Conservation (phyloP, 2,888 invertebrate genomes). For the Micoletzkya japonica region DNA sequence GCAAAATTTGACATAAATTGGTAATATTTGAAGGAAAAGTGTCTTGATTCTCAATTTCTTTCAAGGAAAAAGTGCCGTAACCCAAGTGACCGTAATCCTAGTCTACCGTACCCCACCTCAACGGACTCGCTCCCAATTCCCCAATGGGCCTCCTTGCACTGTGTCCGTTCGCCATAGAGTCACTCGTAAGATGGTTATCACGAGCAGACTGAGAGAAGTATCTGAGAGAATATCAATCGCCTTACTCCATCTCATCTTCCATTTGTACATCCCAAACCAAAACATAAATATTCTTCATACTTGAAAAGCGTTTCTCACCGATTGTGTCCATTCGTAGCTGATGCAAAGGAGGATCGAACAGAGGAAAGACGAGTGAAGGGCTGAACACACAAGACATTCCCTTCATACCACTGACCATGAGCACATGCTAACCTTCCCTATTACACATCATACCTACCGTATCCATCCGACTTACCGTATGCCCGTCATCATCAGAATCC, state of each 20-base stretch:
- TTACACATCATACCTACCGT: constrained; percentile 25
- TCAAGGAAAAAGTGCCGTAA: too few species aligned
- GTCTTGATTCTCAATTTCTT: too few species aligned
- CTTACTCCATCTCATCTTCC: too few species aligned
- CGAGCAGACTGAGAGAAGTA: constrained; percentile 22
- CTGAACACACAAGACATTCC: constrained; percentile 30
- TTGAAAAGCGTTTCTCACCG: constrained; percentile 35
- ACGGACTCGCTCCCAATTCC: constrained; percentile 27
- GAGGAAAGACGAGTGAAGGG: constrained; percentile 55
- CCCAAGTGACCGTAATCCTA: not conserved
- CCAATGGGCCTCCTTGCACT: not conserved
- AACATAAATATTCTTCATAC: too few species aligned
- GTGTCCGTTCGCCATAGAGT: constrained; percentile 1
- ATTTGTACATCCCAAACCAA: too few species aligned
- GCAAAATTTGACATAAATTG: too few species aligned
- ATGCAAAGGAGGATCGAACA: constrained; percentile 52
- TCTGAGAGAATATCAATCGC: too few species aligned
- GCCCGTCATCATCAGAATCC: constrained; percentile 46
- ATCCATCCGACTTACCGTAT: constrained; percentile 27
- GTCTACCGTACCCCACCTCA: constrained; percentile 2
- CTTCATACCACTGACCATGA: not conserved
- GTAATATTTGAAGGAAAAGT: too few species aligned
- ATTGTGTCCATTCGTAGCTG: constrained; percentile 46
- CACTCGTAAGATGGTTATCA: constrained; percentile 12
- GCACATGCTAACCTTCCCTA: not conserved